Evolutionary conservation across 2,888 invertebrate genomes (phyloP).

Genomic region (Synanthedon formicaeformis): DNA sequence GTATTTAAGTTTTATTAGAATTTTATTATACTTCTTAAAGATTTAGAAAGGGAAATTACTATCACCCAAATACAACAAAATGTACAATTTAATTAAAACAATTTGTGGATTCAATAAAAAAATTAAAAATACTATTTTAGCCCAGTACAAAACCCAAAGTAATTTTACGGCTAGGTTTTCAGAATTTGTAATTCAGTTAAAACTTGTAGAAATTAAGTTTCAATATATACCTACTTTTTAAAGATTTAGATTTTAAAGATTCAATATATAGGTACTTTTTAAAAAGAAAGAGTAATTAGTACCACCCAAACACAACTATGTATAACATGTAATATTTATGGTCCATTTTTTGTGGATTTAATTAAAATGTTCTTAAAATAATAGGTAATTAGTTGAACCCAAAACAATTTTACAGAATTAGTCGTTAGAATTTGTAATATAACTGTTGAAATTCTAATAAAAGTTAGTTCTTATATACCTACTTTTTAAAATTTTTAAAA

Average conservation of each 20-base stretch:
- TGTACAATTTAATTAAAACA: not conserved
- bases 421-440: constrained; percentile 34
- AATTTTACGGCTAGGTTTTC: constrained; percentile 33
- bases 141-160: constrained; percentile 27
- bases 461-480: constrained; percentile 27
- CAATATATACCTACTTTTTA: no score
- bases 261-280: constrained; percentile 6
- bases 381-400: constrained; percentile 9
- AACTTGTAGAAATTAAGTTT: constrained; percentile 39
- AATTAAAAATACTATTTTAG: not conserved
- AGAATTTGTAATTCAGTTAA: constrained; percentile 29
- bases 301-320: no score
- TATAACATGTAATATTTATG: no score
- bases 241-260: constrained; percentile 26
- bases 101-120: not conserved
- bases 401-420: constrained; percentile 31
- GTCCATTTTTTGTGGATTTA: no score
- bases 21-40: constrained; percentile 7
- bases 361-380: not conserved
- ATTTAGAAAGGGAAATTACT: no score
- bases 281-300: no score
- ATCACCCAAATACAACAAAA: constrained; percentile 35
- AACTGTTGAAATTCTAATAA: constrained; percentile 23
- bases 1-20: constrained; percentile 20
- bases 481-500: constrained; percentile 55